These are phyloP conservation scores for Elaphurus davidianus DNA, from an alignment of 2,113 vertebrate species.

Conservation along the genomic window DNA sequence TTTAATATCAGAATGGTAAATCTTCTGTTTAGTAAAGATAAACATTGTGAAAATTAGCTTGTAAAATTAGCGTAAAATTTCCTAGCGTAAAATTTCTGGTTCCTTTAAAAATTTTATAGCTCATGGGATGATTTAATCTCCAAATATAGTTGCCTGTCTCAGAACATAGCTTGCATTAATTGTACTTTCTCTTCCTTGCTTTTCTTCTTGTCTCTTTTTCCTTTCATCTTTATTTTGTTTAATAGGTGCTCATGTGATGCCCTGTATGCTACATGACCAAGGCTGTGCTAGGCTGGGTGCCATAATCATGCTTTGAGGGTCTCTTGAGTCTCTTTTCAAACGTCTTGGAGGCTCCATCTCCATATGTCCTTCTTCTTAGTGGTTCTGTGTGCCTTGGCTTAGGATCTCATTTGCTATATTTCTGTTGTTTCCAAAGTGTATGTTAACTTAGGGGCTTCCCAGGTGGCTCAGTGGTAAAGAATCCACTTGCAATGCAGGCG, in stretches of 20 bases:
- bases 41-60: background rate
- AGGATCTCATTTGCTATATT: background rate
- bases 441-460: background rate
- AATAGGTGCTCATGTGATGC: background rate
- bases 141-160: background rate
- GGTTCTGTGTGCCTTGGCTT: background rate
- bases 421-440: background rate
- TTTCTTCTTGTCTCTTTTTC: background rate
- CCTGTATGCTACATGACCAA: background rate
- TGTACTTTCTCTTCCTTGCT: background rate
- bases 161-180: background rate
- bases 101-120: background rate
- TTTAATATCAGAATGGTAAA: background rate
- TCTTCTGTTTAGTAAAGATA: background rate
- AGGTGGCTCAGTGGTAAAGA: background rate
- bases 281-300: accelerated
- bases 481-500: background rate
- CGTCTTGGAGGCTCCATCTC: background rate
- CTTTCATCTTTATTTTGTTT: background rate
- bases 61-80: background rate
- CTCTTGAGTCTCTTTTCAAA: background rate
- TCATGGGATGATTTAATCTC: background rate
- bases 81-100: background rate
- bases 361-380: background rate
- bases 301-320: background rate